Evolutionary conservation across 30 jellyfish, hydroid and myxozoan species (phyloP).

Genomic region (Nemopilema nomurai): DNA sequence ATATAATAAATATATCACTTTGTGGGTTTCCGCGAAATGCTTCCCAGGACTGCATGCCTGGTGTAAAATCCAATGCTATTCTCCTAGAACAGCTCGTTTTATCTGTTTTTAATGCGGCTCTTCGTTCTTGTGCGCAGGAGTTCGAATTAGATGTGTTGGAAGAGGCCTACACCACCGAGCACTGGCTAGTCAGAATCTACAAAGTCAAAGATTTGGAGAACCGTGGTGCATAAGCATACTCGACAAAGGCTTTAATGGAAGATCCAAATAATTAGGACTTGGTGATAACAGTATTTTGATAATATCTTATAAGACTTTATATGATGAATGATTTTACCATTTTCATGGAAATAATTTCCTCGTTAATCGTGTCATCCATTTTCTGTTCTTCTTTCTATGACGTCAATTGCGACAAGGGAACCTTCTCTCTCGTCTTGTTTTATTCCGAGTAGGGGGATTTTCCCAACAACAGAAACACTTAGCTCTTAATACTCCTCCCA

Average conservation of each 20-base stretch:
- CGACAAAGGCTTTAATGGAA: not conserved
- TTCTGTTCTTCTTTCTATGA: not conserved
- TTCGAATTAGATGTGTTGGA: conserved; percentile 94
- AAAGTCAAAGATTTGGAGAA: conserved; percentile 94
- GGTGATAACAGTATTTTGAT: not conserved
- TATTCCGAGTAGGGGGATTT: too few species aligned
- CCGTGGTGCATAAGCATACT: conserved; percentile 67
- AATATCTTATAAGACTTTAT: not conserved
- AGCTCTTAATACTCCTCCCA: too few species aligned
- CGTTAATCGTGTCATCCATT: not conserved
- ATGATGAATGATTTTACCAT: not conserved
- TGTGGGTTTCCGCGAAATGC: too few species aligned
- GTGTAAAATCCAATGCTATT: not conserved
- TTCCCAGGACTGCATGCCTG: too few species aligned
- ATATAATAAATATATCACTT: too few species aligned
- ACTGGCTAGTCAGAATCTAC: conserved; percentile 97
- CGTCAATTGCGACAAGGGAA: too few species aligned
- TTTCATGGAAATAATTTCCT: not conserved
- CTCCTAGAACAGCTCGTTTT: not conserved
- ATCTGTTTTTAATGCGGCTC: not conserved
- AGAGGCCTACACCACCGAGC: conserved; percentile 99
- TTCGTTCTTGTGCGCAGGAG: conserved; percentile 67
- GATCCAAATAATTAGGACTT: not conserved
- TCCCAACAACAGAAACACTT: too few species aligned
- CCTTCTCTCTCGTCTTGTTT: too few species aligned